Base-by-base conservation (phyloP, 1,140 invertebrate species). In the Formica exsecta region DNA sequence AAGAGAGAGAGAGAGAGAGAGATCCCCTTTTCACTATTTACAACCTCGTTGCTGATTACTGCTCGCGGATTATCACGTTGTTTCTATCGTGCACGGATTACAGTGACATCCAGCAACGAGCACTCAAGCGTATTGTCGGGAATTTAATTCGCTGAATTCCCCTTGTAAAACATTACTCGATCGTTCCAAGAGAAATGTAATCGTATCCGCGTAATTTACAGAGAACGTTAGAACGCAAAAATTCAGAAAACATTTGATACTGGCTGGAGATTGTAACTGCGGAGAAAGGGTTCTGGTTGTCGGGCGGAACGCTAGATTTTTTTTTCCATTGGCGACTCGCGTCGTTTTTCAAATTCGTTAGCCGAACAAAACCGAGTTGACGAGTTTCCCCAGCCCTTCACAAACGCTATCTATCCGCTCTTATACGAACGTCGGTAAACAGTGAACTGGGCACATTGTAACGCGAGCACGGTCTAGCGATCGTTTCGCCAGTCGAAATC, bases 21-120 rank as follows among this genome's bases (percentile, higher is more conserved):
- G 65, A 68, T 90, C 62, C 70, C 86, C 86, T 89, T 89, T 87
- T 83, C 59, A 79, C 76, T 91, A 91, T 88, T 91, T 91, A 91
- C 86, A 62, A 86, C 87, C 75, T 59, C 29, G 74, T 88, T 74
- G 65, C 84, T 86, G 86, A 79, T 86, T 79, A 88, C 44, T 41
- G 61, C 61, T 85, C 73, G 59, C 73, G 44, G 81, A 85, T 85
- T 85, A 85, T 86, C 81, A 44, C 81, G 64, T 22, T 70, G 71
- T 85, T 87, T 66, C 81, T 77, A 73, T 71, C 71, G 51, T 41
- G 38, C 51, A 71, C 87, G 79, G 57, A 74, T 83, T 87, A 83
- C 62, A 36, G n/a, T 73, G 68, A 74, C 68, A 62, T 83, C 54
- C n/a, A 29, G 75, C 65, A 51, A 80, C 76, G 76, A 44, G 79